Evolutionary conservation across 2,797 vertebrate genomes (phyloP).

Genomic region (Sylvia borin): DNA sequence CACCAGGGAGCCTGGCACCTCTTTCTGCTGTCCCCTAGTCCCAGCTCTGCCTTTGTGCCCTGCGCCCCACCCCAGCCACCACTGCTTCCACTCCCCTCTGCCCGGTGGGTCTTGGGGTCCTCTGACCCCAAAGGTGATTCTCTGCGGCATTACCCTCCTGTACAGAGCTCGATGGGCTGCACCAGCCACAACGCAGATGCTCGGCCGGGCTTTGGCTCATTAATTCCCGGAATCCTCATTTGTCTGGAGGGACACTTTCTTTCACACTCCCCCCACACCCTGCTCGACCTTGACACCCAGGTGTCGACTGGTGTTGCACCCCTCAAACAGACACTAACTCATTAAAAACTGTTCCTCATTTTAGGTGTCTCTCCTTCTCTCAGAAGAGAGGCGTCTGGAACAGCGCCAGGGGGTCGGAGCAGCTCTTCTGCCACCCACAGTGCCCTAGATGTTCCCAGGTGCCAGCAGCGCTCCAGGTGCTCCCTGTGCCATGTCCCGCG

Average conservation of each 20-base stretch:
- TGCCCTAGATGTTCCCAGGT: background rate
- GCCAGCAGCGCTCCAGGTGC: background rate
- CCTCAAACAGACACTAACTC: background rate
- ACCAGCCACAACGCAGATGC: background rate
- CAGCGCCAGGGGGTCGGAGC: background rate
- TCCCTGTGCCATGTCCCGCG: background rate
- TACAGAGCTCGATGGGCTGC: background rate
- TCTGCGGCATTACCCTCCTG: background rate
- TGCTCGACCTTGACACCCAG: accelerated
- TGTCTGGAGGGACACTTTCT: background rate
- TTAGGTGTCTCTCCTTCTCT: background rate
- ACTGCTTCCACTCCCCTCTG: background rate
- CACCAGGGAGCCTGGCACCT: accelerated
- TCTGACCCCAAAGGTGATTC: background rate
- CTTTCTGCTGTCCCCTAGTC: too few species aligned
- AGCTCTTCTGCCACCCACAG: background rate
- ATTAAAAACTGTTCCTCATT: background rate
- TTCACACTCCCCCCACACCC: accelerated
- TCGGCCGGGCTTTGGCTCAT: background rate
- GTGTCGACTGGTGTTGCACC: background rate
- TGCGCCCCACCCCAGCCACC: background rate
- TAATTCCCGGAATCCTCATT: background rate
- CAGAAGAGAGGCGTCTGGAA: background rate
- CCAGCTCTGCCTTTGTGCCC: accelerated
- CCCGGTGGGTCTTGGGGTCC: accelerated